A percentile compares a stretch with the other conserved stretches of the same genome.
Evolutionary conservation across 2,113 vertebrate genomes (phyloP).

Genomic region (Chiloscyllium plagiosum): DNA sequence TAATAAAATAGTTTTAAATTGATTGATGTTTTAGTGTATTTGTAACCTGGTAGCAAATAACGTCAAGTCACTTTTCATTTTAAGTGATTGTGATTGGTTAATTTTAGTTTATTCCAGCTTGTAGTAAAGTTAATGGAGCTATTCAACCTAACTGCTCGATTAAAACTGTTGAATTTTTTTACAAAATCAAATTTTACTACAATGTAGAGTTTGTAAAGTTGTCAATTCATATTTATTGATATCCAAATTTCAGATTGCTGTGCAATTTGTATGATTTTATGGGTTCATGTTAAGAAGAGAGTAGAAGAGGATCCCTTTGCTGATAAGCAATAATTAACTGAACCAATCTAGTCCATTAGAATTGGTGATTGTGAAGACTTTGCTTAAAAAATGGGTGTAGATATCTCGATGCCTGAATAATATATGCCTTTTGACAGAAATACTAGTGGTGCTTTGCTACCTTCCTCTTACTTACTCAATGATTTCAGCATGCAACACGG

Average conservation of each 20-base stretch:
- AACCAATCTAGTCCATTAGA: slow-evolving; percentile 26
- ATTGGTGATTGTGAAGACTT: background rate
- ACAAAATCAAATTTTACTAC: background rate
- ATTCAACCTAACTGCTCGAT: background rate
- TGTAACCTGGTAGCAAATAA: background rate
- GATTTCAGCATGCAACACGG: background rate
- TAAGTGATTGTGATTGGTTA: background rate
- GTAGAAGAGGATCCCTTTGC: background rate
- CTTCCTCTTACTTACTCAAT: background rate
- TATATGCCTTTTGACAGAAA: background rate
- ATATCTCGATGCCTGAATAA: background rate
- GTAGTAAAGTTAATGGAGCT: background rate
- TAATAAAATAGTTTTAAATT: background rate
- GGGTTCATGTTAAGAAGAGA: background rate
- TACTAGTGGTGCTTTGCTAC: background rate
- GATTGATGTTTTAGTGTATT: background rate
- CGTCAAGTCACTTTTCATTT: background rate
- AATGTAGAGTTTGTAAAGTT: background rate
- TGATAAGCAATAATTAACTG: background rate
- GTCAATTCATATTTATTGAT: background rate
- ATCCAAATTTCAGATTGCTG: background rate
- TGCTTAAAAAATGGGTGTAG: background rate
- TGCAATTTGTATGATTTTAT: slow-evolving; percentile 30
- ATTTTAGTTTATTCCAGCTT: too few species aligned
- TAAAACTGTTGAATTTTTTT: background rate